These are phyloP conservation scores for Hyperoodon ampullatus DNA, from an alignment of 2,113 vertebrate species.

Conservation along the genomic window DNA sequence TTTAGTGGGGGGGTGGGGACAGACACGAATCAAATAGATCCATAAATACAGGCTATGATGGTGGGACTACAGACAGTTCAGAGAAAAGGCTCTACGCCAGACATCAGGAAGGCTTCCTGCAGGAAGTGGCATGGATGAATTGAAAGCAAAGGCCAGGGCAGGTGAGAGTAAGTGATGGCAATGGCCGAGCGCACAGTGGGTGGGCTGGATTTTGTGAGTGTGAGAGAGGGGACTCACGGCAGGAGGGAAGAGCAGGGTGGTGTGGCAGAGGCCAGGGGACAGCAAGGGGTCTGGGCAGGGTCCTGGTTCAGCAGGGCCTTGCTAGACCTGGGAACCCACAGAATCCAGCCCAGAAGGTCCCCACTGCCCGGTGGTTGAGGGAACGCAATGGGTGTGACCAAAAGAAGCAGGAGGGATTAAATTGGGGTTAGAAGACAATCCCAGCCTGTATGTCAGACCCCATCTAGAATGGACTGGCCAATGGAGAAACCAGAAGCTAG, in stretches of 20 bases:
- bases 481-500: background rate
- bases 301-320: background rate
- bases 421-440: background rate
- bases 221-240: background rate
- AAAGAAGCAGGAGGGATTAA: background rate
- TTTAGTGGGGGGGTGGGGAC: background rate
- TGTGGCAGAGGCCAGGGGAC: background rate
- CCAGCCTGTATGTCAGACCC: background rate
- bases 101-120: conserved; percentile 18
- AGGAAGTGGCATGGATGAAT: background rate
- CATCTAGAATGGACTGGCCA: background rate
- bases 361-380: too few species aligned
- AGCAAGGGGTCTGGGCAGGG: background rate
- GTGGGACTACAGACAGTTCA: background rate
- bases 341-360: background rate
- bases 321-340: background rate
- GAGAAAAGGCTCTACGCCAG: background rate
- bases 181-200: background rate
- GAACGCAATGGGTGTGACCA: background rate
- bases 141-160: background rate
- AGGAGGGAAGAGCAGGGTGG: too few species aligned
- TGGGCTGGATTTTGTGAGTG: background rate
- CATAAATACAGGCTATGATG: background rate
- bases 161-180: background rate
- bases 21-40: background rate